Evolutionary conservation across 2,888 invertebrate species (phyloP).

Genomic region (Lordiphosa fenestrarum): DNA sequence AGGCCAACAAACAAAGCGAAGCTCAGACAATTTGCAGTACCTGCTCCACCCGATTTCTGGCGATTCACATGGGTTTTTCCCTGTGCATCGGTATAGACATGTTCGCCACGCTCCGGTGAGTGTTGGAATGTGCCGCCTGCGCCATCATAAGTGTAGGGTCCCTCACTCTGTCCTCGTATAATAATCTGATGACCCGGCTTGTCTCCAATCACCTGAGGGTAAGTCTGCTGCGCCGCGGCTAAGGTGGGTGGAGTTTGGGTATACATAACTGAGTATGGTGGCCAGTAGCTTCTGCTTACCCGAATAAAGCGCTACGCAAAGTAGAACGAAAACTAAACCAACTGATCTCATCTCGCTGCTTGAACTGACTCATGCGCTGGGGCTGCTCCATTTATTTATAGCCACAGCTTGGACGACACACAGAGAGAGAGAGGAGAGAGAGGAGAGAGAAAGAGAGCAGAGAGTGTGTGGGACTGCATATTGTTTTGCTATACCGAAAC

Average conservation of each 20-base stretch:
- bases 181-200: constrained; percentile 53
- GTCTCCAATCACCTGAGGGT: constrained; percentile 44
- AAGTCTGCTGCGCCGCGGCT: constrained; percentile 39
- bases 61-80: constrained; percentile 46
- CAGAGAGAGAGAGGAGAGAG: neutral
- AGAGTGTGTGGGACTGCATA: neutral
- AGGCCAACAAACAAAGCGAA: constrained; percentile 15
- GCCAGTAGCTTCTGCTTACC: constrained; percentile 1
- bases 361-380: constrained; percentile 3
- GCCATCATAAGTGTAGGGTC: constrained; percentile 50
- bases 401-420: neutral
- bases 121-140: constrained; percentile 49
- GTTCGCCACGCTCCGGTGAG: constrained; percentile 20
- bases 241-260: constrained; percentile 17
- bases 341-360: constrained; percentile 10
- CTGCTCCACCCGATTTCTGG: constrained; percentile 21
- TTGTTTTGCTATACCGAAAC: constrained; percentile 1
- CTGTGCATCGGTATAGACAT: constrained; percentile 42
- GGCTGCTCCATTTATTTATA: constrained; percentile 4
- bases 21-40: constrained; percentile 30
- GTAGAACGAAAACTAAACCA: constrained; percentile 3
- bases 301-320: constrained; percentile 1
- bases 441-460: neutral
- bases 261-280: no score
- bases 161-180: constrained; percentile 51